Conservation (phyloP, 2,797 vertebrate genomes). For the Micrastur ruficollis region DNA sequence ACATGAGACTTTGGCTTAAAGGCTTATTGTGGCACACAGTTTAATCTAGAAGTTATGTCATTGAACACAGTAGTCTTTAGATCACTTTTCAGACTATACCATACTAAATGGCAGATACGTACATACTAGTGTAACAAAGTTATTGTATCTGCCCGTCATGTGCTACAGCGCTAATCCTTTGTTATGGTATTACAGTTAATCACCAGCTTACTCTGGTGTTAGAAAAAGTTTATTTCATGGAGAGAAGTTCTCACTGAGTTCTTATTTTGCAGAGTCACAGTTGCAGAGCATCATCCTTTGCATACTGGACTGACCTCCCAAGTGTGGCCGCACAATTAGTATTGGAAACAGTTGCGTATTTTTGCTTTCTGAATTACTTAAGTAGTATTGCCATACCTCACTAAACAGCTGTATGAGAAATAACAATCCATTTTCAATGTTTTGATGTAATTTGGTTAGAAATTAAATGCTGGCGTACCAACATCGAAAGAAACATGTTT, state of each 20-base stretch:
- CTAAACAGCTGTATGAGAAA: neutral
- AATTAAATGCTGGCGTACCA: neutral
- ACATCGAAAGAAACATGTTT: neutral
- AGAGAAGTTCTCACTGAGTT: neutral
- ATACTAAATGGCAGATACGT: neutral
- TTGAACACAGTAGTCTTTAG: neutral
- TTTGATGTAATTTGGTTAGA: neutral
- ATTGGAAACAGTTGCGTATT: neutral
- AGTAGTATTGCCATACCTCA: neutral
- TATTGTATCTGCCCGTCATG: neutral
- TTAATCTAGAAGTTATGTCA: neutral
- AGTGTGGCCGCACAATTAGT: neutral
- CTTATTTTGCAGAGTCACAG: neutral
- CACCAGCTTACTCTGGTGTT: neutral
- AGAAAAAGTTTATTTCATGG: neutral
- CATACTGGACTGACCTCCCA: neutral
- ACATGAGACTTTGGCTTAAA: neutral
- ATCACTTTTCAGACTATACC: neutral
- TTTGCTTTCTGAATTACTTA: neutral
- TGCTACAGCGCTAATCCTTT: neutral
- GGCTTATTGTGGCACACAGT: neutral
- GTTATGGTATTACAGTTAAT: neutral
- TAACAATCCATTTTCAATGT: neutral
- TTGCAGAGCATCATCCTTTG: neutral
- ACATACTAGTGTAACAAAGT: fast-evolving